A percentile compares a stretch with the other conserved stretches of the same genome.
phyloP scores from a whole-genome alignment of 2,888 invertebrate species.

The Harpagoxenus sublaevis region DNA sequence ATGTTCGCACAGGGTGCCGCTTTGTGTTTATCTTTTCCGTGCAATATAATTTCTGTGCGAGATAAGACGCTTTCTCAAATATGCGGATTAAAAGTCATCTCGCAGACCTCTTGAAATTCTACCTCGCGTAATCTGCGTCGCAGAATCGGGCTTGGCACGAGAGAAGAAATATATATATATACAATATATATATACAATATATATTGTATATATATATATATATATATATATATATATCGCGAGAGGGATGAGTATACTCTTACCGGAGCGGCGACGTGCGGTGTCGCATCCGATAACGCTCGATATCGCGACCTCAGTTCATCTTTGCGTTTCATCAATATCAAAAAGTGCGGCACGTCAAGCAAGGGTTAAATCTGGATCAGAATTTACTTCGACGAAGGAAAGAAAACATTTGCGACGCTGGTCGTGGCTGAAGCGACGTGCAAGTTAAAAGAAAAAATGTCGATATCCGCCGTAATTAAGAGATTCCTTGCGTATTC shows the following conservation, averaged over 20 bases:
- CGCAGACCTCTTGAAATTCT: not conserved
- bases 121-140: not conserved
- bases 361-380: conserved; percentile 1
- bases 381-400: not conserved
- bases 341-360: not conserved
- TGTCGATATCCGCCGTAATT: not conserved
- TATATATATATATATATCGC: not conserved
- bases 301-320: conserved; percentile 42
- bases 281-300: conserved; percentile 34
- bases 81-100: not conserved
- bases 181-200: too few species aligned
- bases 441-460: not conserved
- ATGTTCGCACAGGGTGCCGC: not conserved
- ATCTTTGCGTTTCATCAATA: conserved; percentile 17
- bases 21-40: not conserved
- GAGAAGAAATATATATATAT: not conserved
- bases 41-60: not conserved
- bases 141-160: not conserved
- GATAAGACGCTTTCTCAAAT: not conserved
- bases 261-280: not conserved
- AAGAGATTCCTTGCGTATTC: not conserved
- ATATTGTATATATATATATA: too few species aligned
- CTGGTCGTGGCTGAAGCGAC: not conserved
- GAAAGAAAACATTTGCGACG: not conserved
- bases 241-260: conserved; percentile 2